These are phyloP conservation scores for Phrixothrix hirtus DNA, from an alignment of 2,888 invertebrate genomes.

Conservation along the genomic window DNA sequence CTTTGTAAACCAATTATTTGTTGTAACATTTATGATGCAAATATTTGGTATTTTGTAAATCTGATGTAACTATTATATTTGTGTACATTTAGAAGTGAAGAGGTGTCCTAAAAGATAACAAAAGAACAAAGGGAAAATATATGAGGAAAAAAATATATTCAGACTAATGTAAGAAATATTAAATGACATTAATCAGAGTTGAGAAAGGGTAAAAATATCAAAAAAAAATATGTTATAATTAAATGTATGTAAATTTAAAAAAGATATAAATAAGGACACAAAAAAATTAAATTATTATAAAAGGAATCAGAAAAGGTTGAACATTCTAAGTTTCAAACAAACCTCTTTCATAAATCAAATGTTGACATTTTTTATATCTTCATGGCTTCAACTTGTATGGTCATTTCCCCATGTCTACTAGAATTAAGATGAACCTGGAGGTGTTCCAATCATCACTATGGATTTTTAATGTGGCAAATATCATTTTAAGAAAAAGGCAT, in stretches of 20 bases:
- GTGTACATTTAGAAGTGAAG: conserved; percentile 3
- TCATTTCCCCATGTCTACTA: no score
- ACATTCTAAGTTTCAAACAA: background rate
- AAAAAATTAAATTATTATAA: conserved; percentile 5
- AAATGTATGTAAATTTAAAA: conserved; percentile 15
- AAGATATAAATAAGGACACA: conserved; percentile 13
- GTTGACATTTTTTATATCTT: no score
- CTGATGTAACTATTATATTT: conserved; percentile 18
- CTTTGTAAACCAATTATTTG: conserved; percentile 16
- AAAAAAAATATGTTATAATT: conserved; percentile 6
- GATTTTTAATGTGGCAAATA: no score
- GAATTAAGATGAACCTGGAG: no score
- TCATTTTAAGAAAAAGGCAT: no score
- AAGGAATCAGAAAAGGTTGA: background rate
- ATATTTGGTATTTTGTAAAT: conserved; percentile 23
- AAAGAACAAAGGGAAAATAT: background rate
- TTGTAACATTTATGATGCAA: conserved; percentile 3
- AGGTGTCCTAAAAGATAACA: conserved; percentile 5
- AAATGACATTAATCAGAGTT: background rate
- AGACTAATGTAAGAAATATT: background rate
- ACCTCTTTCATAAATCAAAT: no score
- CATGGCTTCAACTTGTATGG: no score
- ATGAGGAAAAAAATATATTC: background rate
- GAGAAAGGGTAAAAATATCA: conserved; percentile 3
- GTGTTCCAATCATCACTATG: no score